Conservation (phyloP, 2,113 vertebrate species). For the Psammodynastes pulverulentus region DNA sequence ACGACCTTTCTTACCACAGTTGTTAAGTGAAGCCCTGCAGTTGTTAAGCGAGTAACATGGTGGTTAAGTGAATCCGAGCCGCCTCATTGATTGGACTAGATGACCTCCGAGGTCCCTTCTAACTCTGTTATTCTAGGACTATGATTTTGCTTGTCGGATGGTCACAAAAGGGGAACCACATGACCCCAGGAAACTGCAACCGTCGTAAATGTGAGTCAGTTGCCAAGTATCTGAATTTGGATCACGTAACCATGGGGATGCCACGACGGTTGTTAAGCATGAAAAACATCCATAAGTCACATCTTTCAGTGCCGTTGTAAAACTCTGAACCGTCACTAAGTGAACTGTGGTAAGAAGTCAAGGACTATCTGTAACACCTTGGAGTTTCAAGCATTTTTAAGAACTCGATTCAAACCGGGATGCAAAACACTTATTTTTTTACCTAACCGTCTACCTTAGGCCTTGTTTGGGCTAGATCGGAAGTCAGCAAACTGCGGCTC, state of each 20-base stretch:
- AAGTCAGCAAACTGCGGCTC: too few species aligned
- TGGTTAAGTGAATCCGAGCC: background rate
- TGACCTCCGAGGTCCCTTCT: too few species aligned
- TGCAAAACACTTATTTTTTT: background rate
- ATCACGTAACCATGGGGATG: background rate
- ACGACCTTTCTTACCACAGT: background rate
- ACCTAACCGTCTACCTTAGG: background rate
- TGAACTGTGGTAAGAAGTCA: background rate
- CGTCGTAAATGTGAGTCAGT: background rate
- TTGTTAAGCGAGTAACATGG: background rate
- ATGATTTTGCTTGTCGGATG: background rate
- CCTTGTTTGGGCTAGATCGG: constrained; percentile 43
- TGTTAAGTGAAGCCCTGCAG: background rate
- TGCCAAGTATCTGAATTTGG: background rate
- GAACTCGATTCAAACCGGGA: background rate
- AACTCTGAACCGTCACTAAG: background rate
- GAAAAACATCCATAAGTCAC: too few species aligned
- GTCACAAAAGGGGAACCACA: background rate
- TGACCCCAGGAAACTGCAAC: background rate
- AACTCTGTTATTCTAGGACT: too few species aligned
- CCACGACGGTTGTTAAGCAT: background rate
- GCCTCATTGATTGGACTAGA: background rate
- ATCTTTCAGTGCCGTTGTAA: background rate
- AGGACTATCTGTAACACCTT: background rate
- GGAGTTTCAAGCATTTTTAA: background rate